phyloP scores from a whole-genome alignment of 2,113 vertebrate genomes.

The Rutilus rutilus region DNA sequence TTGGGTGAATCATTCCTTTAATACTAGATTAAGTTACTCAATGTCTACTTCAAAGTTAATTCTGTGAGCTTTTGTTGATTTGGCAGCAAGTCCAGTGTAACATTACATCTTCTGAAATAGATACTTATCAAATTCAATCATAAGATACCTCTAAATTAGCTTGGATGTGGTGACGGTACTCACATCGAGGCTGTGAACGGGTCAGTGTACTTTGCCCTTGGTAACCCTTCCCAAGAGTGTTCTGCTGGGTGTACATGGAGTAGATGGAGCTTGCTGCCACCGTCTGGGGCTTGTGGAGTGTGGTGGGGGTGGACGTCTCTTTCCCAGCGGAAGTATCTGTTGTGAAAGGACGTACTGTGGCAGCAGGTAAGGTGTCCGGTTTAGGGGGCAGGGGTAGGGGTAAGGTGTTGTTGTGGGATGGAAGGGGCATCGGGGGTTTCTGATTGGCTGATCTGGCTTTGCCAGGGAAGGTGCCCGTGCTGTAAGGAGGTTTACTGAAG shows the following conservation, averaged over 20 bases:
- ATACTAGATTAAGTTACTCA: not conserved
- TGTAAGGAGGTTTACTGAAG: conserved; percentile 71
- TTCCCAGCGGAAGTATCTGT: conserved; percentile 78
- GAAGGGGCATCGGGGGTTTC: conserved; percentile 50
- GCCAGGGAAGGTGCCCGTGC: conserved; percentile 72
- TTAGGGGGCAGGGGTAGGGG: conserved; percentile 77
- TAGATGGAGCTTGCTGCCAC: conserved; percentile 91
- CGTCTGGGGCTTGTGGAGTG: conserved; percentile 85
- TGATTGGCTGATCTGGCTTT: conserved; percentile 74
- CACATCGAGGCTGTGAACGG: conserved; percentile 80
- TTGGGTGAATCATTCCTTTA: not conserved
- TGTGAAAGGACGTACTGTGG: conserved; percentile 88
- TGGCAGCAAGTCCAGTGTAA: not conserved
- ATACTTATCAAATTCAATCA: not conserved
- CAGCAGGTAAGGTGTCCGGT: conserved; percentile 86
- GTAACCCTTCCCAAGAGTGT: conserved; percentile 83
- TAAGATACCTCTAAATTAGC: not conserved
- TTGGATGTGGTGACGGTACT: conserved; percentile 9
- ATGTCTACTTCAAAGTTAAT: not conserved
- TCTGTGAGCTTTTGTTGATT: not conserved
- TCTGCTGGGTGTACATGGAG: conserved; percentile 92
- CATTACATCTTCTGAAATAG: conserved; percentile 4
- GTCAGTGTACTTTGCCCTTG: conserved; percentile 84
- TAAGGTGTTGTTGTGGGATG: conserved; percentile 73
- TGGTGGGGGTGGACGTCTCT: conserved; percentile 70